A percentile compares a stretch with the other conserved stretches of the same genome.
Evolutionary conservation across 2,888 invertebrate species (phyloP).

Genomic region (Neocrepidodera transversa): DNA sequence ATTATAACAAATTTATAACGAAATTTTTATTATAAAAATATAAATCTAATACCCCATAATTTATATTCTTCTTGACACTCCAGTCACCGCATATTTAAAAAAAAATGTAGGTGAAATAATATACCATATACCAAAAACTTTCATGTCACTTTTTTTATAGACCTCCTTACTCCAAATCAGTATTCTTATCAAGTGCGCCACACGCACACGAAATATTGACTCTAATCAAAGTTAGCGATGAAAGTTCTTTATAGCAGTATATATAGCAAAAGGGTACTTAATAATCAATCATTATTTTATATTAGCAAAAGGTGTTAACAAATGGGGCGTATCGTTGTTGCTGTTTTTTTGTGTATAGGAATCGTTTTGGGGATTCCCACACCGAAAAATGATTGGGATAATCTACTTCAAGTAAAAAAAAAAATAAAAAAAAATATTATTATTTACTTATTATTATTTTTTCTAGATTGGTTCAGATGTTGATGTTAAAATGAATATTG

Average conservation of each 20-base stretch:
- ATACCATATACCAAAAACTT: conserved; percentile 25
- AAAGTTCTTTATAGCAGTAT: conserved; percentile 34
- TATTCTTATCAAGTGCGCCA: conserved; percentile 18
- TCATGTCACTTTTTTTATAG: conserved; percentile 28
- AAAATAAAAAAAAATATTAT: too few species aligned
- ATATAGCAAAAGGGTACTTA: conserved; percentile 28
- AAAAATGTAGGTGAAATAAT: conserved; percentile 25
- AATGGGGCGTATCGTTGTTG: conserved; percentile 18
- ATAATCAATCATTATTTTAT: conserved; percentile 25
- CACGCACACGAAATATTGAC: conserved; percentile 17
- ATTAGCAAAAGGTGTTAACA: conserved; percentile 2
- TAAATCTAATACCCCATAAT: neutral
- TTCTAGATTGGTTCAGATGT: conserved; percentile 40
- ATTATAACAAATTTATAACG: too few species aligned
- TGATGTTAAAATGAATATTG: conserved; percentile 33
- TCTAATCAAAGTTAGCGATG: conserved; percentile 9
- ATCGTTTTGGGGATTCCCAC: conserved; percentile 15
- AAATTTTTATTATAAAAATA: too few species aligned
- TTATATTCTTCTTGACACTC: conserved; percentile 6
- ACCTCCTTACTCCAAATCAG: conserved; percentile 13
- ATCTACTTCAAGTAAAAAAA: conserved; percentile 28
- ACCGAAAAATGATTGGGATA: conserved; percentile 25
- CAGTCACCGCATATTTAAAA: conserved; percentile 10
- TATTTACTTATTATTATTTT: neutral
- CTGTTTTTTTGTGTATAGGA: conserved; percentile 14